A percentile compares a stretch with the other conserved stretches of the same genome.
These are phyloP conservation scores for Botrylloides violaceus DNA, from an alignment of 23 tunicate genomes.

Conservation along the genomic window DNA sequence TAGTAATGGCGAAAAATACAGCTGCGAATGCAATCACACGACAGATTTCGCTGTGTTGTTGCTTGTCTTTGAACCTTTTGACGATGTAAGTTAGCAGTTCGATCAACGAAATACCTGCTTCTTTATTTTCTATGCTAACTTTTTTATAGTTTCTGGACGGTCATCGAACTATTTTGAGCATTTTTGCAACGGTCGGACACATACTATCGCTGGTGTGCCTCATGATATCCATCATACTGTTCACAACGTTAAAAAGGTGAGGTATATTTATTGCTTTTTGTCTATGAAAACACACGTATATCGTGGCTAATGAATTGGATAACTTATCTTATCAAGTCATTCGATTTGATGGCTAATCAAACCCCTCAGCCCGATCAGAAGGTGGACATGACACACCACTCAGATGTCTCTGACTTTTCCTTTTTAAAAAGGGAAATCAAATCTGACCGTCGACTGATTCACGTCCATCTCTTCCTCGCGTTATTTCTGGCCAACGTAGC, in stretches of 20 bases:
- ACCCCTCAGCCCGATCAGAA: background rate
- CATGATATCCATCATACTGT: background rate
- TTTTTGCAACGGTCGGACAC: constrained; percentile 9
- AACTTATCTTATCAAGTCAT: too few relatives aligned
- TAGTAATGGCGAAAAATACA: background rate
- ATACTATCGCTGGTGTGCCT: constrained; percentile 6
- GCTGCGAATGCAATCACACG: constrained; percentile 21
- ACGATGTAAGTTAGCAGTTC: background rate
- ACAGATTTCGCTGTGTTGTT: constrained; percentile 21
- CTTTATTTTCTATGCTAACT: background rate
- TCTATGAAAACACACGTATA: too few relatives aligned
- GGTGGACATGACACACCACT: background rate
- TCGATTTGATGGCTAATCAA: too few relatives aligned
- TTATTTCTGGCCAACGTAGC: constrained; percentile 8
- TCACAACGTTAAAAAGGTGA: constrained; percentile 6
- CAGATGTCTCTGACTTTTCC: too few relatives aligned
- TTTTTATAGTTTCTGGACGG: constrained; percentile 13
- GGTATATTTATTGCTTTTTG: too few relatives aligned
- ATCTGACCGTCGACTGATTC: constrained; percentile 21
- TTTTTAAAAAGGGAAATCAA: constrained; percentile 3
- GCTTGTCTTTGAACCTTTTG: constrained; percentile 5
- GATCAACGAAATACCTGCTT: background rate
- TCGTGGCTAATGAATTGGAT: too few relatives aligned
- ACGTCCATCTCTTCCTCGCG: constrained; percentile 9
- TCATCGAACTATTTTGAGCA: background rate